Conservation (phyloP, 2,797 vertebrate genomes). For the Phalloptychus januarius region DNA sequence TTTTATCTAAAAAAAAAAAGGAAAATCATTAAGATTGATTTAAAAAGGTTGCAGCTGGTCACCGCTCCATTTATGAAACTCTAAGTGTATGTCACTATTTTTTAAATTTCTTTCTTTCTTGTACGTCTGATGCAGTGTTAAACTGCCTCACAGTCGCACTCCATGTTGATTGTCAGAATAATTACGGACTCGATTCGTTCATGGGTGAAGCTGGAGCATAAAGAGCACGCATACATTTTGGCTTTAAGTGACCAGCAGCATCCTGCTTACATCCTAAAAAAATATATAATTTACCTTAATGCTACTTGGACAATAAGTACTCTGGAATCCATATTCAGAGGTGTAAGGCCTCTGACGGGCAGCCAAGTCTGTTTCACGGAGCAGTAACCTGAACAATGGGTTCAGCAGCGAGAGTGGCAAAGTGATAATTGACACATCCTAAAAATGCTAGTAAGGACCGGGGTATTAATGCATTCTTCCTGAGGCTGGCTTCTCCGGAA, state of each 20-base stretch:
- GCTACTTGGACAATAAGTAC: slow-evolving; percentile 39
- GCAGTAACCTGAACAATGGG: slow-evolving; percentile 70
- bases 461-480: slow-evolving; percentile 82
- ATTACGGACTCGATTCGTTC: slow-evolving; percentile 79
- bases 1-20: not conserved
- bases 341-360: slow-evolving; percentile 46
- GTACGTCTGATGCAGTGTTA: slow-evolving; percentile 63
- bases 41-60: not conserved
- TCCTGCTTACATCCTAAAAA: slow-evolving; percentile 51
- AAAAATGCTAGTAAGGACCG: slow-evolving; percentile 78
- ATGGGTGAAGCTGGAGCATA: slow-evolving; percentile 69
- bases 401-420: slow-evolving; percentile 61
- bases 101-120: slow-evolving; percentile 7
- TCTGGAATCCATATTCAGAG: slow-evolving; percentile 43
- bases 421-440: slow-evolving; percentile 81
- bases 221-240: slow-evolving; percentile 62
- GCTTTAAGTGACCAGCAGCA: slow-evolving; percentile 47
- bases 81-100: not conserved
- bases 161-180: slow-evolving; percentile 81
- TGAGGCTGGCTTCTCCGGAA: slow-evolving; percentile 76
- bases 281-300: slow-evolving; percentile 26
- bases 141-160: slow-evolving; percentile 71
- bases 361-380: slow-evolving; percentile 58
- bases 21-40: not conserved
- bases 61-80: not conserved